Conservation (phyloP, 2,113 vertebrate species). For the Passer domesticus region DNA sequence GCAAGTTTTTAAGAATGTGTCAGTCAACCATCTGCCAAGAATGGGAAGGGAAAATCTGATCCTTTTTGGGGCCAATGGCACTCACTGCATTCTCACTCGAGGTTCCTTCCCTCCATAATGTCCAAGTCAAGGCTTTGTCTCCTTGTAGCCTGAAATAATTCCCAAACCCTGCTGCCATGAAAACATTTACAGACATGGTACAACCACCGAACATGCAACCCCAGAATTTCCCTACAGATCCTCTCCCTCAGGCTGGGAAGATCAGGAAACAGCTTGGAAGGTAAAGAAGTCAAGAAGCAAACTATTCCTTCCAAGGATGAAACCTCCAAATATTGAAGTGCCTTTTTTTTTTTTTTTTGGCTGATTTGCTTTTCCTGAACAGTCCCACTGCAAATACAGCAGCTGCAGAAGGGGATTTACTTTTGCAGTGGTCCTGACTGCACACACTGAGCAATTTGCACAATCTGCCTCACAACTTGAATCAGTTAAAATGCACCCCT, state of each 20-base stretch:
- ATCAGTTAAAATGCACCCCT: conserved; percentile 24
- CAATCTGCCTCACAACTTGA: conserved; percentile 57
- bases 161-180: not conserved
- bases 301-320: not conserved
- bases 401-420: conserved; percentile 47
- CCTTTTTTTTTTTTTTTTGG: not conserved
- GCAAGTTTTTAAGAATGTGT: not conserved
- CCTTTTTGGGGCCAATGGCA: not conserved
- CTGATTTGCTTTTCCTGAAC: not conserved
- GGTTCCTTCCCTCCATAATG: not conserved
- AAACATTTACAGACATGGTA: not conserved
- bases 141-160: not conserved
- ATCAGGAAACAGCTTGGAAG: not conserved
- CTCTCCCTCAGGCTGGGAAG: not conserved
- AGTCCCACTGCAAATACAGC: conserved; percentile 58
- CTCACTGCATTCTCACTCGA: not conserved
- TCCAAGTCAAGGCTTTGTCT: not conserved
- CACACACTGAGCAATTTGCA: conserved; percentile 53
- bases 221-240: not conserved
- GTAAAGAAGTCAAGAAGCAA: not conserved
- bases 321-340: not conserved
- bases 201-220: not conserved
- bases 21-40: not conserved
- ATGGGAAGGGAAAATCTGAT: not conserved
- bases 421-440: conserved; percentile 39